Evolutionary conservation across 2,113 vertebrate genomes (phyloP).

Genomic region (Indicator indicator): DNA sequence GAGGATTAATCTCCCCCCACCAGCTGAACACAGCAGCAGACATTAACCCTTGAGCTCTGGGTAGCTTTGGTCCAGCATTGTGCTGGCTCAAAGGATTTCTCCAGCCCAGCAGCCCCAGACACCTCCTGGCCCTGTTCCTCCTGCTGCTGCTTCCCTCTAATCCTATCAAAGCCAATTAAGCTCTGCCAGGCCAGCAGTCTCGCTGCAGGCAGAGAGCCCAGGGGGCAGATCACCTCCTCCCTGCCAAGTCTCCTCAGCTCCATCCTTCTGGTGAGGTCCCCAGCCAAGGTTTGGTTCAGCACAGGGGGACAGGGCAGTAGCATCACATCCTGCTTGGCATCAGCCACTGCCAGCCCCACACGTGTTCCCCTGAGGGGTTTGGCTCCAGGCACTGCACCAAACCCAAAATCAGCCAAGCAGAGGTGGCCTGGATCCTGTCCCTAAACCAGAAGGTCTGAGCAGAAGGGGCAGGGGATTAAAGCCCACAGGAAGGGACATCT

Average conservation of each 20-base stretch:
- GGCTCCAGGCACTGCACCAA: not conserved
- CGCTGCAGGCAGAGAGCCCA: not conserved
- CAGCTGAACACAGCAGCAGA: not conserved
- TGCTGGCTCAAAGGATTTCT: not conserved
- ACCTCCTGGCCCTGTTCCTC: constrained; percentile 35
- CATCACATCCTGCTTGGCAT: not conserved
- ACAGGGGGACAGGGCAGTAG: not conserved
- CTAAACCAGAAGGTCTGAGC: not conserved
- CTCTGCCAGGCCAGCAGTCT: not conserved
- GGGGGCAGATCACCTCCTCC: not conserved
- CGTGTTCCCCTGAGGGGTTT: rapidly evolving
- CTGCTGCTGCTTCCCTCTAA: not conserved
- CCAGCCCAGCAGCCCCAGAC: not conserved
- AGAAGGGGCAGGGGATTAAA: not conserved
- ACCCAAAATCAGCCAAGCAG: not conserved
- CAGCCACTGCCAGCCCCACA: not conserved
- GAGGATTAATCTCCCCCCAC: not conserved
- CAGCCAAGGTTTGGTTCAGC: not conserved
- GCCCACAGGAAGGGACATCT: not conserved
- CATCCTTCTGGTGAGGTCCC: not conserved
- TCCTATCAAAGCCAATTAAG: constrained; percentile 53
- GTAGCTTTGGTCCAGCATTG: rapidly evolving
- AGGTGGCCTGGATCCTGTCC: not conserved
- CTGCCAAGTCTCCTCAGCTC: not conserved
- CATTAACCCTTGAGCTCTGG: not conserved